Percentiles rank a stretch among this genome's conserved stretches.
Conservation (phyloP, 2,113 vertebrate species). For the Corythoichthys haematopterus region DNA sequence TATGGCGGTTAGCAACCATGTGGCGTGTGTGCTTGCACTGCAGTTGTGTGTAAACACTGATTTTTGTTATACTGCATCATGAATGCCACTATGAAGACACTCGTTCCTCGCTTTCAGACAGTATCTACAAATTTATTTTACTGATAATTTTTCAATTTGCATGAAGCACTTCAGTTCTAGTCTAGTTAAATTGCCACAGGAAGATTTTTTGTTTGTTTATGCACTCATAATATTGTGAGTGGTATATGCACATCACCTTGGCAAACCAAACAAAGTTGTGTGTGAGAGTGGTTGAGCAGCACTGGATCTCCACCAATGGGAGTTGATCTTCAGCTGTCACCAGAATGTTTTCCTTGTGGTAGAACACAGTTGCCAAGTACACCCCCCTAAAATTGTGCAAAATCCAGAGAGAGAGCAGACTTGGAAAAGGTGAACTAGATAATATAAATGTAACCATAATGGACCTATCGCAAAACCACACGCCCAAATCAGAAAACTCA, state of each 20-base stretch:
- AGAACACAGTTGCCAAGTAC: constrained; percentile 72
- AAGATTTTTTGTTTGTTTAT: background rate
- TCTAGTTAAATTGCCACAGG: background rate
- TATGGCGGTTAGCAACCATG: no score
- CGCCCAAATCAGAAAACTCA: no score
- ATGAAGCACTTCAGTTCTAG: background rate
- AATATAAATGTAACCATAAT: background rate
- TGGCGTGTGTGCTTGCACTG: no score
- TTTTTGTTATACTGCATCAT: no score
- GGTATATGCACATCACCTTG: constrained; percentile 54
- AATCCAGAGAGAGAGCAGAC: background rate
- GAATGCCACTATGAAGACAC: background rate
- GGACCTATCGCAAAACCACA: no score
- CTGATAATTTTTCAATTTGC: background rate
- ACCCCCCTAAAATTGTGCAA: constrained; percentile 57
- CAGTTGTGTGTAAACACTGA: no score
- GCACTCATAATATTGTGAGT: background rate
- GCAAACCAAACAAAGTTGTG: constrained; percentile 75
- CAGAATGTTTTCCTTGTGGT: constrained; percentile 73
- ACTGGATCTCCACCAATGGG: constrained; percentile 75
- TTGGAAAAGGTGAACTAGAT: background rate
- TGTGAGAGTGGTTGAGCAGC: constrained; percentile 69
- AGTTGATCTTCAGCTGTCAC: constrained; percentile 73
- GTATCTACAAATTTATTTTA: background rate
- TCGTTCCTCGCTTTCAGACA: background rate